Conservation (phyloP, 2,888 invertebrate species). For the Hypselothyrea guttata region DNA sequence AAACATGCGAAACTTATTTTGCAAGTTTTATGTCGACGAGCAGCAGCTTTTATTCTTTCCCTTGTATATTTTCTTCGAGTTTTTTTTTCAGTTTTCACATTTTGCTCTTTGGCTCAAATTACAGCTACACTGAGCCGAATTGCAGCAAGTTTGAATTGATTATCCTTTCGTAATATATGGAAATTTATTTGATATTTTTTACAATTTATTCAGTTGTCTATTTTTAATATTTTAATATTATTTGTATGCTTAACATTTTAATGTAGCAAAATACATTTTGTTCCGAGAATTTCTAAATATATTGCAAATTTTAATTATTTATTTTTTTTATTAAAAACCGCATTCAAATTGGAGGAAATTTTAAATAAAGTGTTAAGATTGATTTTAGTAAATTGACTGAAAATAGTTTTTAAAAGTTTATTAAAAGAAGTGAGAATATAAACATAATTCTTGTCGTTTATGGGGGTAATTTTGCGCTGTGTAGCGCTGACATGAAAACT, state of each 20-base stretch:
- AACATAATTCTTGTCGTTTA: neutral
- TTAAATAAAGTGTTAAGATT: too few relatives aligned
- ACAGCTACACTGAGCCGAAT: slow-evolving; percentile 48
- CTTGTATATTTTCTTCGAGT: slow-evolving; percentile 44
- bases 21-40: slow-evolving; percentile 75
- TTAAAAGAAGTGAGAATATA: neutral
- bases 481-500: slow-evolving; percentile 50
- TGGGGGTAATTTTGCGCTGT: slow-evolving; percentile 30
- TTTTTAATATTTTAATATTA: too few relatives aligned
- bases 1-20: slow-evolving; percentile 78
- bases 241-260: too few relatives aligned
- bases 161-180: too few relatives aligned
- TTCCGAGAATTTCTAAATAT: too few relatives aligned
- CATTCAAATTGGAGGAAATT: too few relatives aligned
- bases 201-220: too few relatives aligned
- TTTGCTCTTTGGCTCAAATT: slow-evolving; percentile 61
- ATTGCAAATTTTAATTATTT: too few relatives aligned
- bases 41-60: slow-evolving; percentile 65
- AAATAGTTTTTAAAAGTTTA: neutral
- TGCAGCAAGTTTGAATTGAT: neutral
- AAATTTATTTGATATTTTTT: too few relatives aligned
- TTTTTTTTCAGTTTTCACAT: slow-evolving; percentile 62
- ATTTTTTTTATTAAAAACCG: too few relatives aligned
- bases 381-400: neutral
- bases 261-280: too few relatives aligned